A percentile compares a stretch with the other conserved stretches of the same genome.
These are phyloP conservation scores for Nestor notabilis DNA, from an alignment of 2,113 vertebrate species.

Conservation along the genomic window DNA sequence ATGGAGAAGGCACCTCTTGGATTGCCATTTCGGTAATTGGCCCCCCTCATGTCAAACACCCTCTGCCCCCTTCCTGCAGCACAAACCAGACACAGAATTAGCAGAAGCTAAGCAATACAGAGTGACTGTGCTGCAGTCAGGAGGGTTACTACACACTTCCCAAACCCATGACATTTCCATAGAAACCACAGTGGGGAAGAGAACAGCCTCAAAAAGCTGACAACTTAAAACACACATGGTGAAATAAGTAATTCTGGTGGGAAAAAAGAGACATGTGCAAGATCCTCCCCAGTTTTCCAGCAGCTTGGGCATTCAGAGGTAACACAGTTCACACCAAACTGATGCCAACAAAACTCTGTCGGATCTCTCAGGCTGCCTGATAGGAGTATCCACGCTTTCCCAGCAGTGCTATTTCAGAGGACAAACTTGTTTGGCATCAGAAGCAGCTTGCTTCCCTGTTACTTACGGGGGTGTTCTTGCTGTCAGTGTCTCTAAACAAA, in stretches of 20 bases:
- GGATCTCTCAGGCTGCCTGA: not conserved
- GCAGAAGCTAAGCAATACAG: not conserved
- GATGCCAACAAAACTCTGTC: not conserved
- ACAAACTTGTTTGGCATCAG: not conserved
- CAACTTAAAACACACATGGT: not conserved
- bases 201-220: conserved; percentile 35
- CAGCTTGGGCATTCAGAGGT: not conserved
- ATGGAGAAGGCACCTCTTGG: not conserved
- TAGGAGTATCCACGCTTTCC: not conserved
- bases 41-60: not conserved
- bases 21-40: not conserved
- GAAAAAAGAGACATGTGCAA: not conserved
- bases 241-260: not conserved
- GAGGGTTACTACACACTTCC: conserved; percentile 40
- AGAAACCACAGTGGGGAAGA: conserved; percentile 47
- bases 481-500: not conserved
- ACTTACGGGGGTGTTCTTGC: not conserved
- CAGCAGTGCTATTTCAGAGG: not conserved
- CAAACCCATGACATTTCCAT: conserved; percentile 52
- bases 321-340: not conserved
- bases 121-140: not conserved
- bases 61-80: not conserved
- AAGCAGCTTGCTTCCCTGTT: not conserved
- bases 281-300: not conserved
- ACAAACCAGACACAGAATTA: not conserved